These are phyloP conservation scores for Iguana delicatissima DNA, from an alignment of 2,797 vertebrate genomes.

Conservation along the genomic window DNA sequence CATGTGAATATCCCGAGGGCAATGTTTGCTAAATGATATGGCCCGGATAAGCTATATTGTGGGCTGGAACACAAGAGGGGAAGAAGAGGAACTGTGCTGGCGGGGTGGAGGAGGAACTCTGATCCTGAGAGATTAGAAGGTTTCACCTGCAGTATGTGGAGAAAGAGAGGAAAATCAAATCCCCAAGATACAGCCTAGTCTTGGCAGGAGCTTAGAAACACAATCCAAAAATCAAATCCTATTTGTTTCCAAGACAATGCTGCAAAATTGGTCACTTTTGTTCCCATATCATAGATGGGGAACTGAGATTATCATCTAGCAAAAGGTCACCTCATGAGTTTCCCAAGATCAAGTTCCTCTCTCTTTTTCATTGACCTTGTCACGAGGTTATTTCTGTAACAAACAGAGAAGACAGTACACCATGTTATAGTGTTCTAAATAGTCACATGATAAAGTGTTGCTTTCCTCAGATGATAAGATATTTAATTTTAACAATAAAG, in stretches of 20 bases:
- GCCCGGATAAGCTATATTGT: not conserved
- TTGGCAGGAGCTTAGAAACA: not conserved
- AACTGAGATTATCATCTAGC: not conserved
- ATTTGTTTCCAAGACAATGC: not conserved
- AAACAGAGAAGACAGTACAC: not conserved
- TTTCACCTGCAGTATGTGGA: not conserved
- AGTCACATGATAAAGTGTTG: not conserved
- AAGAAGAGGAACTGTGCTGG: not conserved
- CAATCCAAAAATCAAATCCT: not conserved
- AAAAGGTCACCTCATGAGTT: not conserved
- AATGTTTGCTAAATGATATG: not conserved
- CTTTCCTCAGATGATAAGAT: not conserved
- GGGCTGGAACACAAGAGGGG: not conserved
- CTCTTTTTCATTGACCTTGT: not conserved
- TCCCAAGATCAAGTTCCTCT: not conserved
- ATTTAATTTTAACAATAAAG: not conserved
- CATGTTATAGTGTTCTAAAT: not conserved
- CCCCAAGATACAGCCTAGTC: not conserved
- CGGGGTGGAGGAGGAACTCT: not conserved
- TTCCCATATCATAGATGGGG: not conserved
- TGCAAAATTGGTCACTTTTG: not conserved
- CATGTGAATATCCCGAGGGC: not conserved
- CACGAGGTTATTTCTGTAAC: not conserved
- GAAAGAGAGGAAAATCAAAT: not conserved
- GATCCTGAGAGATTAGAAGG: not conserved